These are phyloP conservation scores for Pyrochroa serraticornis DNA, from an alignment of 2,888 invertebrate genomes.

Conservation along the genomic window DNA sequence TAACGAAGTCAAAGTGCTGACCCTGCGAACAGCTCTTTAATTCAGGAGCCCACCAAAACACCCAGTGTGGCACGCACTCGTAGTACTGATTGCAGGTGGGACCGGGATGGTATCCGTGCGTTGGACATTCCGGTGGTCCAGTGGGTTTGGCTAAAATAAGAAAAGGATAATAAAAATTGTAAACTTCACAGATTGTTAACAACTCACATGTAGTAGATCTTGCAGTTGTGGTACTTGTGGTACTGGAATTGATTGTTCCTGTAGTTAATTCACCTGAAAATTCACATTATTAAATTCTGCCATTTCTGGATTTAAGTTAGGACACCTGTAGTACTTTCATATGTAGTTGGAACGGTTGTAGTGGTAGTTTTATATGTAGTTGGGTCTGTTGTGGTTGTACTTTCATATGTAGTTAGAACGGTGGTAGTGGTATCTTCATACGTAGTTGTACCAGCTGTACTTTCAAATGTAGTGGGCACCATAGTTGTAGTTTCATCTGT, in stretches of 20 bases:
- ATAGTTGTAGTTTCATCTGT: too few species aligned
- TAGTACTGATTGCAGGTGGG: conserved; percentile 12
- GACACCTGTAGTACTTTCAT: too few species aligned
- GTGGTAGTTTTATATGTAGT: too few species aligned
- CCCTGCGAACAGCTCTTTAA: not conserved
- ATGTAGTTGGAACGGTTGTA: too few species aligned
- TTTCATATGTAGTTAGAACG: too few species aligned
- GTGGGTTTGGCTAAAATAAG: not conserved
- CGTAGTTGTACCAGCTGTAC: too few species aligned
- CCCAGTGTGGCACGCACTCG: conserved; percentile 1
- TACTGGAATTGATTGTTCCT: not conserved
- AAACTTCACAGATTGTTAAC: too few species aligned
- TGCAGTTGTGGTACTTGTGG: not conserved
- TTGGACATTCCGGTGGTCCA: not conserved
- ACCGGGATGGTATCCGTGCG: not conserved
- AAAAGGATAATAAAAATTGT: not conserved
- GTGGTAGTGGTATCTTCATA: too few species aligned
- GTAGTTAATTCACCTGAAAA: not conserved
- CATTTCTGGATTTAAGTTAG: too few species aligned
- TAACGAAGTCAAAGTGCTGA: not conserved
- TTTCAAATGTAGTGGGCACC: too few species aligned
- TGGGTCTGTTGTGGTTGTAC: too few species aligned
- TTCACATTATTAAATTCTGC: not conserved
- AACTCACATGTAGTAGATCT: too few species aligned
- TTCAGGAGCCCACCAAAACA: conserved; percentile 2